phyloP scores from a whole-genome alignment of 2,888 invertebrate genomes.

The Ochropacha duplaris region DNA sequence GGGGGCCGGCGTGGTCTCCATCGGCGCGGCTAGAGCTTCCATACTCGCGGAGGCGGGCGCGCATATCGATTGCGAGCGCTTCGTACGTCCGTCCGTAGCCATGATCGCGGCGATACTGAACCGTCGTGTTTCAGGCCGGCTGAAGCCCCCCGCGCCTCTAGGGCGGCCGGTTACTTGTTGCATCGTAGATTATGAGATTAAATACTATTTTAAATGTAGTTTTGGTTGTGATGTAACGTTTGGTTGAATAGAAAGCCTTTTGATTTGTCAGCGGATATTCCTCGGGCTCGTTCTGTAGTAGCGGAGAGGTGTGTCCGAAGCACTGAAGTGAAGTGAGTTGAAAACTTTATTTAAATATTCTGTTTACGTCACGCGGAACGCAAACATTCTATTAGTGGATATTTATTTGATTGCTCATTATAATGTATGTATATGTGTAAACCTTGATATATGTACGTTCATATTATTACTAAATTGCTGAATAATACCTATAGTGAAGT shows the following conservation, averaged over 20 bases:
- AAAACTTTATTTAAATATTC: not conserved
- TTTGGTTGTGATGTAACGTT: conserved; percentile 24
- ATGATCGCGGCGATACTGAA: conserved; percentile 82
- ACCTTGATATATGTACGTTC: not conserved
- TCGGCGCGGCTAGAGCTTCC: conserved; percentile 83
- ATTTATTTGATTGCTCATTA: not conserved
- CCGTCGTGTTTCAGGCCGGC: conserved; percentile 16
- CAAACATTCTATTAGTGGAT: not conserved
- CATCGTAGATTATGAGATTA: conserved; percentile 55
- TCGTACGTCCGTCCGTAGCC: conserved; percentile 86
- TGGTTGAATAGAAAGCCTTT: not conserved
- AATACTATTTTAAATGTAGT: conserved; percentile 63
- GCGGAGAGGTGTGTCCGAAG: not conserved
- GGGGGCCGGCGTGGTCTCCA: conserved; percentile 82
- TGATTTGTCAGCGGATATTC: not conserved
- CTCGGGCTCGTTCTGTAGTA: not conserved
- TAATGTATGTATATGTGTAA: not conserved
- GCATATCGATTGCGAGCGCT: conserved; percentile 90
- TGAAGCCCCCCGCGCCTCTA: conserved; percentile 21
- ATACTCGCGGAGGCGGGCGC: conserved; percentile 87
- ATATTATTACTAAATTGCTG: not conserved
- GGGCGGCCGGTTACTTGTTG: conserved; percentile 66
- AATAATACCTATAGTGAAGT: not conserved
- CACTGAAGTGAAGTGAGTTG: not conserved
- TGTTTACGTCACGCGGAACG: not conserved